Evolutionary conservation across 2,797 vertebrate genomes (phyloP).

Genomic region (Onychomys leucogaster): DNA sequence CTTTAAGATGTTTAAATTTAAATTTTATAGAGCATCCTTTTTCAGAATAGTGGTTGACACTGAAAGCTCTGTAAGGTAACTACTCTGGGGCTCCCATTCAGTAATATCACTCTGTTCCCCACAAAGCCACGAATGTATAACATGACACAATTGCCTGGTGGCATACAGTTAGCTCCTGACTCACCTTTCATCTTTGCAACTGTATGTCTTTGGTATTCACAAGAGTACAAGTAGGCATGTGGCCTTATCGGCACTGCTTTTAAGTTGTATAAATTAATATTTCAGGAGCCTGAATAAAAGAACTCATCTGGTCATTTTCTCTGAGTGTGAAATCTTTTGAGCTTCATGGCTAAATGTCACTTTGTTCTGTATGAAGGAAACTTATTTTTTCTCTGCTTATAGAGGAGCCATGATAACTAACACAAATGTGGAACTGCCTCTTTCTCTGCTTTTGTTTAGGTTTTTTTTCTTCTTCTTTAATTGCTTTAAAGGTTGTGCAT

Average conservation of each 20-base stretch:
- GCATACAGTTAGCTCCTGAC: neutral
- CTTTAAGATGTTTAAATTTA: constrained; percentile 26
- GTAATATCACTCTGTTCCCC: neutral
- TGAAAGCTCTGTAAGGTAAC: neutral
- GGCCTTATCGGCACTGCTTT: constrained; percentile 55
- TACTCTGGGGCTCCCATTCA: constrained; percentile 38
- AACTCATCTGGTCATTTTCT: constrained; percentile 52
- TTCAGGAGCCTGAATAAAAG: constrained; percentile 50
- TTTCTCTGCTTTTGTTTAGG: neutral
- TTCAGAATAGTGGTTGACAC: constrained; percentile 43
- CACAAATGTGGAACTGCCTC: neutral
- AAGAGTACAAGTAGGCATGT: neutral
- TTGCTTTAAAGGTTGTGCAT: constrained; percentile 67
- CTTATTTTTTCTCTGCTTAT: constrained; percentile 25
- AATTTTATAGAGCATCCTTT: constrained; percentile 17
- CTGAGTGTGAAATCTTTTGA: constrained; percentile 42
- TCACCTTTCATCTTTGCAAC: constrained; percentile 24
- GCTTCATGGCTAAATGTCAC: constrained; percentile 19
- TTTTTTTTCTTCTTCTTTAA: neutral
- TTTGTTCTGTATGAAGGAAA: constrained; percentile 11
- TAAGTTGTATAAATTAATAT: constrained; percentile 58
- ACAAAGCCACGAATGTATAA: neutral
- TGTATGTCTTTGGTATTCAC: neutral
- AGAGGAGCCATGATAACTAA: constrained; percentile 10
- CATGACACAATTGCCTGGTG: neutral